Evolutionary conservation across 2,888 invertebrate genomes (phyloP).

Genomic region (Cenopis cana): DNA sequence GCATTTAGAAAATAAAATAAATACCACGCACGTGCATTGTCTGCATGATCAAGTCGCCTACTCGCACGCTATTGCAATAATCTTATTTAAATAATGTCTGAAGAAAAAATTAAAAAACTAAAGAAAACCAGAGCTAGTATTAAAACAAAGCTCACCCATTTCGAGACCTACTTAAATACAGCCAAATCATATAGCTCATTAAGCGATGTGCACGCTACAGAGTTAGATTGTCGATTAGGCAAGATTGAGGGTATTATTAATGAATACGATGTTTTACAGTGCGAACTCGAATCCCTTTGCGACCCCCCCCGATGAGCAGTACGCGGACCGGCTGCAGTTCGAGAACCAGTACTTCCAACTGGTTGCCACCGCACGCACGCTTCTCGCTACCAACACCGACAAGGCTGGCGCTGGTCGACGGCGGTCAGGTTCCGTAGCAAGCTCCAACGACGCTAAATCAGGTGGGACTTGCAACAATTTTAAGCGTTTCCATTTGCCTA

Average conservation of each 20-base stretch:
- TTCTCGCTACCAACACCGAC: constrained; percentile 4
- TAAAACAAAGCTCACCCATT: neutral
- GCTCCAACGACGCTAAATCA: neutral
- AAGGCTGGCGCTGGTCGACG: neutral
- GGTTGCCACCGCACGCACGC: constrained; percentile 1
- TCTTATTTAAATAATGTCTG: too few species aligned
- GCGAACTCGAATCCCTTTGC: neutral
- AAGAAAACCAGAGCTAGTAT: too few species aligned
- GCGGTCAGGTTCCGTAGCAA: neutral
- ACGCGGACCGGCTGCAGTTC: neutral
- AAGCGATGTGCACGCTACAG: neutral
- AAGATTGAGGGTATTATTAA: neutral
- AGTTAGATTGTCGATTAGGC: constrained; percentile 4
- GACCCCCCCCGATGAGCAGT: constrained; percentile 12
- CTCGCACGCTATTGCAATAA: too few species aligned
- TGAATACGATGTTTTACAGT: constrained; percentile 10
- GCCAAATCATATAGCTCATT: neutral
- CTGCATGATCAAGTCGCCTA: too few species aligned
- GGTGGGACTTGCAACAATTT: constrained; percentile 16
- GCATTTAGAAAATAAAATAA: neutral
- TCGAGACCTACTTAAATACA: constrained; percentile 1
- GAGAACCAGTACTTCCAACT: constrained; percentile 17
- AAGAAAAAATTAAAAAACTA: too few species aligned
- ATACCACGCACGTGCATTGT: too few species aligned
- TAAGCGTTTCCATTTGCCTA: constrained; percentile 1